A percentile compares a stretch with the other conserved stretches of the same genome.
These are phyloP conservation scores for Gryllus bimaculatus DNA, from an alignment of 1,140 invertebrate species.

Conservation along the genomic window DNA sequence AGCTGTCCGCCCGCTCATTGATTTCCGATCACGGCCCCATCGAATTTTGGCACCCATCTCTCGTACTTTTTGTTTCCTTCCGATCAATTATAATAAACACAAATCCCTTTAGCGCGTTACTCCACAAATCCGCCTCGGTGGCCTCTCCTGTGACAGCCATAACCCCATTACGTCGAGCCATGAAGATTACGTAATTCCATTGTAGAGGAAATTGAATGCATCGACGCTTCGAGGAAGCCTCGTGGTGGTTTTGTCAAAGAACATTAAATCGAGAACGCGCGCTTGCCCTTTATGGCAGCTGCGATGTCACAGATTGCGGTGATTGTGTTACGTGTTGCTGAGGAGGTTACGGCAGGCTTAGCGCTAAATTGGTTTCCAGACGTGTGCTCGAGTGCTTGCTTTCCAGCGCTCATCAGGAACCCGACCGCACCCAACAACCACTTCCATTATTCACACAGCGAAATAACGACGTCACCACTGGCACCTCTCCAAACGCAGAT, in stretches of 20 bases:
- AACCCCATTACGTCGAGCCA: neutral
- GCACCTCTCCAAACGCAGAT: too few species aligned
- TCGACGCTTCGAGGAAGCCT: neutral
- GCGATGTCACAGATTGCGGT: neutral
- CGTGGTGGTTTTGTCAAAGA: neutral
- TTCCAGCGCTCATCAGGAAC: too few species aligned
- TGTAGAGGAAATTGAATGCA: neutral
- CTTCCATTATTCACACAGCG: too few species aligned
- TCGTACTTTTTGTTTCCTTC: neutral
- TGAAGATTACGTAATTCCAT: slow-evolving; percentile 5
- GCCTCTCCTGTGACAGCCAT: neutral
- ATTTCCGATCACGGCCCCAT: too few species aligned
- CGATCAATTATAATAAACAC: neutral
- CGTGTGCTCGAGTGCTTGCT: neutral
- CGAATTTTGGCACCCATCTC: neutral
- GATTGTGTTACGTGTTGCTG: neutral
- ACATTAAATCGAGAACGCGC: neutral
- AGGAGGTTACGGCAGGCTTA: neutral
- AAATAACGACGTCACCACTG: too few species aligned
- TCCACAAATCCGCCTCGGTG: neutral
- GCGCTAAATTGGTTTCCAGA: neutral
- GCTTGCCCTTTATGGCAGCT: neutral
- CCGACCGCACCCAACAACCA: too few species aligned
- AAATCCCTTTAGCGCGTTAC: neutral
- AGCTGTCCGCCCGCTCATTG: too few species aligned